phyloP scores from a whole-genome alignment of 2,888 invertebrate species.

The Seira sanloemensis region DNA sequence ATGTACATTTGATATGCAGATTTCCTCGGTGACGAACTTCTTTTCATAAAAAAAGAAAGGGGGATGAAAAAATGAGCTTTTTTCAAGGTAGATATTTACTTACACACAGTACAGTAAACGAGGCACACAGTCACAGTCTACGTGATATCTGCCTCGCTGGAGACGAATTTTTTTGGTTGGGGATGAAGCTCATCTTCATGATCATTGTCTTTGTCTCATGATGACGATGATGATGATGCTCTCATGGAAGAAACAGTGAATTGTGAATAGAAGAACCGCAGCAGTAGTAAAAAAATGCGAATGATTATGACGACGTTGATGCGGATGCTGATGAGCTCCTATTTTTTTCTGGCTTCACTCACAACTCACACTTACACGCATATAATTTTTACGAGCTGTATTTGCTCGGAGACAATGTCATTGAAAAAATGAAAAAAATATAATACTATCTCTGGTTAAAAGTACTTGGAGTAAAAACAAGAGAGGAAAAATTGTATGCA shows the following conservation, averaged over 20 bases:
- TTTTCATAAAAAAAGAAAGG: conserved; percentile 17
- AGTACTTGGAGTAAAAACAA: neutral
- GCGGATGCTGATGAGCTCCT: conserved; percentile 44
- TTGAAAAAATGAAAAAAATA: neutral
- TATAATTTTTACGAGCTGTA: conserved; percentile 45
- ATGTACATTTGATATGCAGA: conserved; percentile 51
- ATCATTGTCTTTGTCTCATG: conserved; percentile 23
- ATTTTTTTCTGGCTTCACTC: conserved; percentile 22
- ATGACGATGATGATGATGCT: conserved; percentile 40
- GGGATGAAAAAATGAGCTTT: conserved; percentile 23
- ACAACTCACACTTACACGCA: conserved; percentile 31
- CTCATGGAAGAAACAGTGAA: conserved; percentile 37
- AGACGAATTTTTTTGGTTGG: conserved; percentile 40
- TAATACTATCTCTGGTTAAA: neutral
- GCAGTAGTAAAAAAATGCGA: conserved; percentile 22
- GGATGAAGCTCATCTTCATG: conserved; percentile 40
- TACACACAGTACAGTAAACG: conserved; percentile 1
- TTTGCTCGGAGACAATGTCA: conserved; percentile 33
- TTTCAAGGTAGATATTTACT: conserved; percentile 7
- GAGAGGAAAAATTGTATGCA: conserved; percentile 48
- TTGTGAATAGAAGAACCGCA: conserved; percentile 15
- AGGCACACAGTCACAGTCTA: conserved; percentile 17
- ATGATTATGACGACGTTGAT: conserved; percentile 36
- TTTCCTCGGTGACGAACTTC: conserved; percentile 48
- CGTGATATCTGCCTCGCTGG: conserved; percentile 45